Evolutionary conservation across 2,797 vertebrate genomes (phyloP).

Genomic region (Scolopax rusticola): DNA sequence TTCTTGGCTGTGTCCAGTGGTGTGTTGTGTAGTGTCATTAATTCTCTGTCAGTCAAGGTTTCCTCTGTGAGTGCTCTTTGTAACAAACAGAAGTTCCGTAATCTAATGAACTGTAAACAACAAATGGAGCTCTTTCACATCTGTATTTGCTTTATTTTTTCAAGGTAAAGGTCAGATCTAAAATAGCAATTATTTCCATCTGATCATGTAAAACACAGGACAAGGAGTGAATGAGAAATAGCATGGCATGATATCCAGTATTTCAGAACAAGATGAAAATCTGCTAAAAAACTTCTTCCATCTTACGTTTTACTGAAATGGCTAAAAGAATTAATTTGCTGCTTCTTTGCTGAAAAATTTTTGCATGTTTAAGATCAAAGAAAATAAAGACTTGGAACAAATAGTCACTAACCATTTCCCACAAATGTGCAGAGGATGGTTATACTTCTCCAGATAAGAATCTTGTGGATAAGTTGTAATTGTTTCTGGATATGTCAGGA

Average conservation of each 20-base stretch:
- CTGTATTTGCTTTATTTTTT: neutral
- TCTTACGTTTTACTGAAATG: neutral
- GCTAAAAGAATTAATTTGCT: neutral
- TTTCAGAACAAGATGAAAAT: neutral
- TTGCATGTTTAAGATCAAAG: neutral
- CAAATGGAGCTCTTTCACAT: neutral
- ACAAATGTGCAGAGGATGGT: neutral
- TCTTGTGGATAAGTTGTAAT: neutral
- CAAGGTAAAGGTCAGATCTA: neutral
- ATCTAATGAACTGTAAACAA: neutral
- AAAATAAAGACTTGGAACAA: neutral
- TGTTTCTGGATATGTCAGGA: neutral
- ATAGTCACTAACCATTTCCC: neutral
- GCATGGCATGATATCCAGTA: neutral
- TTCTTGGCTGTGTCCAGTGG: neutral
- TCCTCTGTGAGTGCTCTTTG: neutral
- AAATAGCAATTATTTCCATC: neutral
- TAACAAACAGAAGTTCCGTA: neutral
- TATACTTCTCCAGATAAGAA: neutral
- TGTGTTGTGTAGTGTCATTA: neutral
- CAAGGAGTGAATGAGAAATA: neutral
- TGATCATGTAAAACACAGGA: neutral
- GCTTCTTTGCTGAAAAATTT: neutral
- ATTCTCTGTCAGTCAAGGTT: neutral
- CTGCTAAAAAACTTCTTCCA: neutral